Conservation (phyloP, 2,797 vertebrate species). For the Alauda arvensis region DNA sequence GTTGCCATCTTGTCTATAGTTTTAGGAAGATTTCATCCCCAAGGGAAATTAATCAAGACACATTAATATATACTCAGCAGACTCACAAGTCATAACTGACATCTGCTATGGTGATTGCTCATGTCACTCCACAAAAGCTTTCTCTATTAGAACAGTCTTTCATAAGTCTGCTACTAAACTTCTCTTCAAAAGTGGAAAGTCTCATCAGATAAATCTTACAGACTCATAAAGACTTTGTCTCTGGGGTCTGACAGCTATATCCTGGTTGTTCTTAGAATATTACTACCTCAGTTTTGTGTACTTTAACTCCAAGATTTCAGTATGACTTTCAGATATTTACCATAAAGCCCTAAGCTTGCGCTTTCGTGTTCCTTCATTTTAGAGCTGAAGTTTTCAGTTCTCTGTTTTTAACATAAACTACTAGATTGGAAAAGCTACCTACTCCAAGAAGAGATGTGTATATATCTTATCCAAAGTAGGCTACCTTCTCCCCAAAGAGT, state of each 20-base stretch:
- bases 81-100: slow-evolving; percentile 5
- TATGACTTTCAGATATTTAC: slow-evolving; percentile 10
- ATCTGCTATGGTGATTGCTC: background rate
- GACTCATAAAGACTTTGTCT: slow-evolving; percentile 28
- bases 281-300: background rate
- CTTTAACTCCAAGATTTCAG: slow-evolving; percentile 16
- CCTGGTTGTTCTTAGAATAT: slow-evolving; percentile 24
- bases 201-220: slow-evolving; percentile 18
- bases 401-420: slow-evolving; percentile 46
- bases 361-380: slow-evolving; percentile 26
- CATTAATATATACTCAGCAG: slow-evolving; percentile 27
- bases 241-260: background rate
- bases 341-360: background rate
- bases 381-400: slow-evolving; percentile 34
- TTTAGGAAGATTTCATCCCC: slow-evolving; percentile 34
- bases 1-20: slow-evolving; percentile 7
- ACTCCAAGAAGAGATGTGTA: background rate
- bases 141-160: slow-evolving; percentile 19
- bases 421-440: slow-evolving; percentile 36
- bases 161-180: slow-evolving; percentile 8
- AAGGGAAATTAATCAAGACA: slow-evolving; percentile 36
- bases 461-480: slow-evolving; percentile 11
- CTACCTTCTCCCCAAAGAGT: background rate
- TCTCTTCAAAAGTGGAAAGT: slow-evolving; percentile 8
- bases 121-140: slow-evolving; percentile 5